Percentiles rank a stretch among this genome's conserved stretches.
phyloP scores from a whole-genome alignment of 2,888 invertebrate genomes.

The Volucella zonaria region DNA sequence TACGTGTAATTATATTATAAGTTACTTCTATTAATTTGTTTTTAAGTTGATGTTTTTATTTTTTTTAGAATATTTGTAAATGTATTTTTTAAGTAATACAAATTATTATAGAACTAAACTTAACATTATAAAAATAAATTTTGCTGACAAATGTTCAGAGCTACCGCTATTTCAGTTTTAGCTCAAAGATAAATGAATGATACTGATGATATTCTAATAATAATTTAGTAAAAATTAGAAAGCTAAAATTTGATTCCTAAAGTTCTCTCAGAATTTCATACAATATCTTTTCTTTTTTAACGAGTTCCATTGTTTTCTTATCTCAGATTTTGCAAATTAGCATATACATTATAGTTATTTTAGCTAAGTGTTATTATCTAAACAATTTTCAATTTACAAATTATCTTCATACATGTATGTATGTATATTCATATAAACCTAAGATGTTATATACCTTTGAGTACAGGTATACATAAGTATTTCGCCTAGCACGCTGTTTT shows the following conservation, averaged over 20 bases:
- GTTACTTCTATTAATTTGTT: slow-evolving; percentile 58
- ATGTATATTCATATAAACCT: slow-evolving; percentile 58
- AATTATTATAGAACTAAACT: slow-evolving; percentile 17
- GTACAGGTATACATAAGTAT: slow-evolving; percentile 44
- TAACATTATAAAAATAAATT: slow-evolving; percentile 31
- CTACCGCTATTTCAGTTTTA: slow-evolving; percentile 35
- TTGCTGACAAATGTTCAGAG: slow-evolving; percentile 26
- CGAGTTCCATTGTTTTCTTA: slow-evolving; percentile 58
- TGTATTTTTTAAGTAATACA: slow-evolving; percentile 33
- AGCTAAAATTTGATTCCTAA: slow-evolving; percentile 8
- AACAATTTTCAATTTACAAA: slow-evolving; percentile 65
- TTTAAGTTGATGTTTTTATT: slow-evolving; percentile 52
- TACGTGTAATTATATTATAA: slow-evolving; percentile 58
- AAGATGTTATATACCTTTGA: slow-evolving; percentile 60
- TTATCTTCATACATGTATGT: slow-evolving; percentile 44
- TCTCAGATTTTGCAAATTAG: slow-evolving; percentile 51
- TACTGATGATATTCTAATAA: slow-evolving; percentile 29
- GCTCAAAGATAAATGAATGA: slow-evolving; percentile 19
- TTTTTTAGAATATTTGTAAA: slow-evolving; percentile 40
- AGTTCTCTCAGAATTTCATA: slow-evolving; percentile 46
- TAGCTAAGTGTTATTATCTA: slow-evolving; percentile 68
- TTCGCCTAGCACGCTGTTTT: slow-evolving; percentile 65
- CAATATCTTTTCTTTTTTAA: slow-evolving; percentile 36
- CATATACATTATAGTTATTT: slow-evolving; percentile 62
- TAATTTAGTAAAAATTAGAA: slow-evolving; percentile 1